Evolutionary conservation across 2,888 invertebrate genomes (phyloP), one percentile per base, ranked within the genome.

Genomic region (Argyra leucocephala): DNA sequence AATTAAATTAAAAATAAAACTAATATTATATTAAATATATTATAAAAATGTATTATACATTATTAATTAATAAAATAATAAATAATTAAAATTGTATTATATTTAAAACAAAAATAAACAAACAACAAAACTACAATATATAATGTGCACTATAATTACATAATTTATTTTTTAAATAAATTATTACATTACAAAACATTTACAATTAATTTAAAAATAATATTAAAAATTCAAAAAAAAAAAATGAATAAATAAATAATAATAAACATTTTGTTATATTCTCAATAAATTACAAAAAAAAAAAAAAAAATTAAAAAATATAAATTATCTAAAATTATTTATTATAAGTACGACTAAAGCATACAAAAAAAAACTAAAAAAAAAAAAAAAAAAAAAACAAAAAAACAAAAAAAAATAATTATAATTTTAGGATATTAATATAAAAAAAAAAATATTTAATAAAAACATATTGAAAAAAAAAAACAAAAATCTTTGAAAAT

Each of bases 401-500:
- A 9, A 48, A 48, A 57, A 57, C 9, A 57, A 57, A 57, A 57
- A 57, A 21, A 57, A 57, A 57, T n/a, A 57, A 18, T n/a, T 18
- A 57, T 57, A 57, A 26, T 26, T 57, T 57, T 57, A 57, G 21
- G 22, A 21, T 21, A 21, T 57, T 57, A 57, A 57, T 21, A 57
- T 21, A 5, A 22, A 57, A 57, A 57, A 5, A 22, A 57, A 57
- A 57, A 57, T 21, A 57, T 21, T 57, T 22, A 57, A 57, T 22
- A 57, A 57, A n/a, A 57, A 57, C 26, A 57, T n/a, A 57, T 57
- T 57, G 21, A 57, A 57, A 57, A 22, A 57, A 57, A n/a, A 57
- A 57, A 57, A 48, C n/a, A 48, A 48, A 48, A 48, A 48, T 48
- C n/a, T 21, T 57, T 22, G 21, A 21, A 57, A 57, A 57, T 21